Evolutionary conservation across 2,888 invertebrate species (phyloP).

Genomic region (Apamea monoglypha): DNA sequence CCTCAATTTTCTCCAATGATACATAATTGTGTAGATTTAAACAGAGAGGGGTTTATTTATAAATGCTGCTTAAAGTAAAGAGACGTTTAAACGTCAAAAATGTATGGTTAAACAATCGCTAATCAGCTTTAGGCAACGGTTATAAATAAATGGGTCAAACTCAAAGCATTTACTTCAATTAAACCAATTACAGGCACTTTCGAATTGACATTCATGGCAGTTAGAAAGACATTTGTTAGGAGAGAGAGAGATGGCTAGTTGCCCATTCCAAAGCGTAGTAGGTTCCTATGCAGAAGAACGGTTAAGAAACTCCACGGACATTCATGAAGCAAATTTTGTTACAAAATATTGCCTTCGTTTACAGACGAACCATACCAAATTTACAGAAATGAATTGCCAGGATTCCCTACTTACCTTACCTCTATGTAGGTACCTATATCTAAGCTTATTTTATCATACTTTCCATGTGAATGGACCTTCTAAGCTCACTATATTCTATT

Average conservation of each 20-base stretch:
- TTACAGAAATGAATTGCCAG: conserved; percentile 1
- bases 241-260: neutral
- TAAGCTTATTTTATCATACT: conserved; percentile 45
- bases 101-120: too few relatives aligned
- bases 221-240: neutral
- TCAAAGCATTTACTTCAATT: neutral
- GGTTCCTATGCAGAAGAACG: neutral
- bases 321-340: neutral
- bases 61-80: too few relatives aligned
- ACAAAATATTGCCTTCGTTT: neutral
- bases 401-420: neutral
- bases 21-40: neutral
- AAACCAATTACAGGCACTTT: neutral
- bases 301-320: neutral
- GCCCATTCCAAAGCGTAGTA: neutral
- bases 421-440: neutral
- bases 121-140: too few relatives aligned
- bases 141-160: neutral
- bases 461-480: conserved; percentile 43
- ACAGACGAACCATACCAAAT: neutral
- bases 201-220: neutral
- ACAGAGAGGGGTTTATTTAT: too few relatives aligned
- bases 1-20: neutral
- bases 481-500: conserved; percentile 23
- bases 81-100: too few relatives aligned